These are phyloP conservation scores for Lethocerus indicus DNA, from an alignment of 1,140 invertebrate genomes.

Conservation along the genomic window DNA sequence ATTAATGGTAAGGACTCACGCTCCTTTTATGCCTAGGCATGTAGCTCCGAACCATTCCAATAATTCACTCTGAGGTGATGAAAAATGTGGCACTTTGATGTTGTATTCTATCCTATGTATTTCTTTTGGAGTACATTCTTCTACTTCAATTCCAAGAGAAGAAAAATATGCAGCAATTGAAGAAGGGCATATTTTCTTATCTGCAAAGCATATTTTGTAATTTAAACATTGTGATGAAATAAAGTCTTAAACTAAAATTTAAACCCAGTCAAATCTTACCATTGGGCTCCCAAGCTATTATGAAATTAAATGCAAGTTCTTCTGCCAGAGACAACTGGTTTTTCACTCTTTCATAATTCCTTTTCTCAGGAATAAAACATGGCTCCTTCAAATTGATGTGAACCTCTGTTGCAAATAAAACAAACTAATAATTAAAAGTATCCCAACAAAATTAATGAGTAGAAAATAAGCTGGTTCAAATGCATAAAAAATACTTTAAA, in stretches of 20 bases:
- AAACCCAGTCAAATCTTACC: slow-evolving; percentile 21
- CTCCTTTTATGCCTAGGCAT: slow-evolving; percentile 26
- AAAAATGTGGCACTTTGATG: slow-evolving; percentile 23
- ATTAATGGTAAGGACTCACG: slow-evolving; percentile 20
- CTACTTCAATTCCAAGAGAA: slow-evolving; percentile 25
- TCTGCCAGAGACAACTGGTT: slow-evolving; percentile 23
- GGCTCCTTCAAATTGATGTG: slow-evolving; percentile 30
- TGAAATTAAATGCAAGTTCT: slow-evolving; percentile 27
- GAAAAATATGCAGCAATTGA: slow-evolving; percentile 38
- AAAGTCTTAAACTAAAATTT: not conserved
- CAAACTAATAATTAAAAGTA: too few relatives aligned
- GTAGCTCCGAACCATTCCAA: slow-evolving; percentile 36
- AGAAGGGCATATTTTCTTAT: slow-evolving; percentile 34
- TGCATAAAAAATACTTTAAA: not conserved
- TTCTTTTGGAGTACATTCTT: slow-evolving; percentile 25
- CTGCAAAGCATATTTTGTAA: slow-evolving; percentile 23
- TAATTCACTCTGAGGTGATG: slow-evolving; percentile 21
- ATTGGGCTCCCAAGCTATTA: slow-evolving; percentile 35
- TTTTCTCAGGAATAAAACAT: slow-evolving; percentile 29
- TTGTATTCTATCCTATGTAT: slow-evolving; percentile 22
- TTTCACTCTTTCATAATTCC: slow-evolving; percentile 28
- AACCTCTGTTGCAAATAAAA: too few relatives aligned
- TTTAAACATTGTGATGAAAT: slow-evolving; percentile 9
- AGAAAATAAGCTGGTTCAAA: not conserved
- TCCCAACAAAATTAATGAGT: not conserved